Evolutionary conservation across 2,888 invertebrate genomes (phyloP), one percentile per base, ranked within the genome.

Genomic region (Zhuqinia jingwanae): DNA sequence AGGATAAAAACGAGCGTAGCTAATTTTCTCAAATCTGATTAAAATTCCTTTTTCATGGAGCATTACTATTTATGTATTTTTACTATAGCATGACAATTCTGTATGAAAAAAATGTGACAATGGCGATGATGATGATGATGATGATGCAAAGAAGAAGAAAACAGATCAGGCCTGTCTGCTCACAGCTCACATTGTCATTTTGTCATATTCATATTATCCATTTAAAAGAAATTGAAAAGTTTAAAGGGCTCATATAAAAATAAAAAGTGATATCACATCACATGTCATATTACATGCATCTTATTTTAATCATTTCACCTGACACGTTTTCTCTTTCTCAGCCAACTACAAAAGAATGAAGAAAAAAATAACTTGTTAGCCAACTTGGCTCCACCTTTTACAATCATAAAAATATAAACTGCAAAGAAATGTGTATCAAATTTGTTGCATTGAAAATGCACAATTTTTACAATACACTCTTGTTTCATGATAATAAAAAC

Each of bases 11-110:
- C 65, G 65, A 76, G 65, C 83, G 76, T 68, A 42, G 65, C 83
- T 76, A 83, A 83, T 83, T 83, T 80, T 45, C 58, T n/a, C 8
- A 76, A 76, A 83, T 63, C 65, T 77, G 83, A 83, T 77, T 83
- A 83, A 77, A 76, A 83, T 83, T 83, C 83, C 76, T 83, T 3
- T 36, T 36, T 65, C 17, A 65, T 13, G 50, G 15, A 13, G 15
- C 17, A 65, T 58, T 25, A 25, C 25, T 50, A 15, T 13, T 50
- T 2, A 10, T 50, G 11, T 25, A 58, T 58, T 53, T 47, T 2
- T 8, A 56, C 17, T 8, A 56, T 17, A 8, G 20, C n/a, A 2
- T 56, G 2, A 17, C 2, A 17, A 17, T 8, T 20, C 5, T 42
- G 56, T 20, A 56, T 56, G n/a, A n/a, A n/a, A n/a, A n/a, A n/a